phyloP scores from a whole-genome alignment of 2,888 invertebrate genomes.

The Pseudococcus longispinus region DNA sequence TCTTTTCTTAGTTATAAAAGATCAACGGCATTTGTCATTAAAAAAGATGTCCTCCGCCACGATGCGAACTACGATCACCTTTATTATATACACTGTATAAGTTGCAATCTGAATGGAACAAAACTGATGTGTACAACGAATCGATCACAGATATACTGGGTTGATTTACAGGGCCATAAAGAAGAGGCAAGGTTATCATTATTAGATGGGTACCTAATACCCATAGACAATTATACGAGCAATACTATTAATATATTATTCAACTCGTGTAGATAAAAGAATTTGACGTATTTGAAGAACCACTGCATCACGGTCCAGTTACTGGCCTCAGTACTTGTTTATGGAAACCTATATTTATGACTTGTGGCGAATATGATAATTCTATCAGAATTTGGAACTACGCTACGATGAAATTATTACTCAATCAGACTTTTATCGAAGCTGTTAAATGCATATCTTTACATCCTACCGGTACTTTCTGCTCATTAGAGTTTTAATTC shows the following conservation, averaged over 20 bases:
- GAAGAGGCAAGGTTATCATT: background rate
- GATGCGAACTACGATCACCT: conserved; percentile 20
- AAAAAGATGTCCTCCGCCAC: conserved; percentile 16
- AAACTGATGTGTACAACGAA: conserved; percentile 64
- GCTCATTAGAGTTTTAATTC: background rate
- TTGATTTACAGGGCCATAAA: conserved; percentile 58
- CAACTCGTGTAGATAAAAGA: conserved; percentile 66
- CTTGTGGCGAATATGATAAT: conserved; percentile 78
- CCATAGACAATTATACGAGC: too few species aligned
- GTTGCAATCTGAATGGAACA: conserved; percentile 25
- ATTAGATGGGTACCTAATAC: background rate
- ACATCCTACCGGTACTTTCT: conserved; percentile 67
- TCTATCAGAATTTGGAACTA: conserved; percentile 93
- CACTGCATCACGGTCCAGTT: conserved; percentile 82
- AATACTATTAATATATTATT: background rate
- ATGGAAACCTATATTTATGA: conserved; percentile 90
- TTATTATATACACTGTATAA: conserved; percentile 32
- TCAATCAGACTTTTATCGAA: conserved; percentile 81
- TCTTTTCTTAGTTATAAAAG: conserved; percentile 34
- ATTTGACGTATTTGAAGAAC: conserved; percentile 69
- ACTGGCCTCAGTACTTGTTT: conserved; percentile 82
- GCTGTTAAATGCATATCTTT: conserved; percentile 80
- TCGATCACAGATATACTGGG: conserved; percentile 64
- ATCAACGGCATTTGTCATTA: conserved; percentile 38
- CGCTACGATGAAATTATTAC: conserved; percentile 79